A percentile compares a stretch with the other conserved stretches of the same genome.
phyloP scores from a whole-genome alignment of 2,888 invertebrate genomes.

The Conomelus anceps region DNA sequence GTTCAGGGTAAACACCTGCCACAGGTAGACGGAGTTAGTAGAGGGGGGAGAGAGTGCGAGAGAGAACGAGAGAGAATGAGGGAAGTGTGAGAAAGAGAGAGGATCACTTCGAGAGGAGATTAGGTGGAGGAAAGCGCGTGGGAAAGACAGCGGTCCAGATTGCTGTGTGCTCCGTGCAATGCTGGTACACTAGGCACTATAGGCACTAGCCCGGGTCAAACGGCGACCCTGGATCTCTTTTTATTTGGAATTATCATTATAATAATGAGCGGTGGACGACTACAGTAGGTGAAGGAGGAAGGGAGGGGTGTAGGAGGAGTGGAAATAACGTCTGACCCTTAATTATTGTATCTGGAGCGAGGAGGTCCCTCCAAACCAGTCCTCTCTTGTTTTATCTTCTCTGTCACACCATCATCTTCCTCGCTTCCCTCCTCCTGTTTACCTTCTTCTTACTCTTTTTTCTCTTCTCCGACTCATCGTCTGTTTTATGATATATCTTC shows the following conservation, averaged over 20 bases:
- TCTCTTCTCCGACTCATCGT: conserved; percentile 18
- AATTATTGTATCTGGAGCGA: neutral
- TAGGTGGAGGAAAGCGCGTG: neutral
- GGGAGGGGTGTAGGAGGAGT: neutral
- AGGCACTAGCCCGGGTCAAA: neutral
- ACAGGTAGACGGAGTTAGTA: neutral
- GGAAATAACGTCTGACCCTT: neutral
- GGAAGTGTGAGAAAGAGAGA: neutral
- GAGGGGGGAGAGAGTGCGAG: neutral
- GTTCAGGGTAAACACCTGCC: neutral
- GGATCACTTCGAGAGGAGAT: neutral
- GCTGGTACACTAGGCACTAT: neutral
- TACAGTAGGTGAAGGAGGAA: neutral
- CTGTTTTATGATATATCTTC: conserved; percentile 16
- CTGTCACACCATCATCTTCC: neutral
- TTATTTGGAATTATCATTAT: neutral
- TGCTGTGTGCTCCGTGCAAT: neutral
- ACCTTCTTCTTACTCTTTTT: neutral
- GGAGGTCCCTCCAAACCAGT: neutral
- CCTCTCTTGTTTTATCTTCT: neutral
- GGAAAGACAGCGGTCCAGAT: neutral
- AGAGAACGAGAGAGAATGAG: neutral
- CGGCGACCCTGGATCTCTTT: neutral
- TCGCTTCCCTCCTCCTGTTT: neutral
- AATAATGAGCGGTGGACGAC: neutral